A percentile compares a stretch with the other conserved stretches of the same genome.
phyloP scores from a whole-genome alignment of 1,140 invertebrate genomes.

The Dinoponera quadriceps region DNA sequence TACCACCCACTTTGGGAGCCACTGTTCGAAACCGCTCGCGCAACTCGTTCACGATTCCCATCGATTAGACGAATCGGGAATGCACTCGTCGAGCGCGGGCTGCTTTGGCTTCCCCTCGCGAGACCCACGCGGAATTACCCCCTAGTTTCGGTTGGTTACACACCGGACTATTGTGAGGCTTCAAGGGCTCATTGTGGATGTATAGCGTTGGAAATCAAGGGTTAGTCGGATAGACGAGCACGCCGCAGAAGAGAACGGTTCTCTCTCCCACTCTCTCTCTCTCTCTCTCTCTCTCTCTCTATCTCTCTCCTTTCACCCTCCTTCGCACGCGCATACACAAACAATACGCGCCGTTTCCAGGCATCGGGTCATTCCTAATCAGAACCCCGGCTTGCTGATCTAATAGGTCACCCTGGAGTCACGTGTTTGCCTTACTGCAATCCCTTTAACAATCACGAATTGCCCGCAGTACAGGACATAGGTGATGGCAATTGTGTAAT shows the following conservation, averaged over 20 bases:
- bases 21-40: background rate
- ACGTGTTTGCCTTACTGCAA: conserved; percentile 6
- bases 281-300: no score
- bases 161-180: conserved; percentile 77
- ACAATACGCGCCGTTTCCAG: conserved; percentile 68
- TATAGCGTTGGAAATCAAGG: conserved; percentile 56
- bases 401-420: conserved; percentile 34
- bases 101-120: conserved; percentile 76
- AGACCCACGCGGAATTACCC: conserved; percentile 74
- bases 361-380: conserved; percentile 67
- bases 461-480: background rate
- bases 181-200: conserved; percentile 72
- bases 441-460: conserved; percentile 19
- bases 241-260: conserved; percentile 40
- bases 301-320: no score
- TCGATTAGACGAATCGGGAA: conserved; percentile 61
- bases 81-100: conserved; percentile 67
- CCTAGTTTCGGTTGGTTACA: conserved; percentile 71
- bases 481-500: conserved; percentile 7
- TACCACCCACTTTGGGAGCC: conserved; percentile 22
- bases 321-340: background rate
- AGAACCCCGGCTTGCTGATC: conserved; percentile 57
- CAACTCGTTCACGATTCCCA: conserved; percentile 6
- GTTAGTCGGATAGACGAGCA: conserved; percentile 36
- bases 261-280: background rate